Conservation (phyloP, 2,888 invertebrate genomes). For the Alcis repandata region DNA sequence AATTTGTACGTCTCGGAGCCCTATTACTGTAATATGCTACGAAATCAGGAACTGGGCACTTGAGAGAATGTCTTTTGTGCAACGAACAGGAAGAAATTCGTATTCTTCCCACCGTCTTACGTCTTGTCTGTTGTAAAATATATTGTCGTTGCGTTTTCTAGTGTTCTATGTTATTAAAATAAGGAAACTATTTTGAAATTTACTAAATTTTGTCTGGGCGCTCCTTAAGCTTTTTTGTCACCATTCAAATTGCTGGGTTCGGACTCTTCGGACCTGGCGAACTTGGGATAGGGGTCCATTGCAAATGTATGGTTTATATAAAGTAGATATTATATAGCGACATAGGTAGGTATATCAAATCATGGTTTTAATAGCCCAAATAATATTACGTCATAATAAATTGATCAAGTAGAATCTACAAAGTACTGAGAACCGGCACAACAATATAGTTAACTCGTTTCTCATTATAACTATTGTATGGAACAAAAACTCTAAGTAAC, state of each 20-base stretch:
- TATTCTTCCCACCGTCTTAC: background rate
- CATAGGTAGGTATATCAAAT: background rate
- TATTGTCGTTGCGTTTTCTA: background rate
- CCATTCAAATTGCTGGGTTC: too few species aligned
- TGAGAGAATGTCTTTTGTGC: slow-evolving; percentile 57
- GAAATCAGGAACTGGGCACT: slow-evolving; percentile 73
- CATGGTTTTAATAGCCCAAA: background rate
- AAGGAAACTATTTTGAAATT: too few species aligned
- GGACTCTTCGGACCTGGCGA: too few species aligned
- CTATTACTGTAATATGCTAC: slow-evolving; percentile 66
- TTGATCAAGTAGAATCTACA: background rate
- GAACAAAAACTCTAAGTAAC: slow-evolving; percentile 45
- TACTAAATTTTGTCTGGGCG: too few species aligned
- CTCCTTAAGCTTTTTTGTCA: too few species aligned
- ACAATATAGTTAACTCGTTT: slow-evolving; percentile 46
- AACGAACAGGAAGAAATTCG: slow-evolving; percentile 13
- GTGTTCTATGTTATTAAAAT: too few species aligned
- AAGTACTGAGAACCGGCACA: slow-evolving; percentile 16
- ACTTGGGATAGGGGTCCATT: too few species aligned
- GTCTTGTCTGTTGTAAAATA: background rate
- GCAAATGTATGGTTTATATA: too few species aligned
- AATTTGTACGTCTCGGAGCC: slow-evolving; percentile 69
- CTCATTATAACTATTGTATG: slow-evolving; percentile 49
- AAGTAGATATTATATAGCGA: too few species aligned
- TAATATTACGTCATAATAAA: slow-evolving; percentile 6